Percentiles rank a stretch among this genome's conserved stretches.
Evolutionary conservation across 2,888 invertebrate genomes (phyloP).

Genomic region (Acleris holmiana): DNA sequence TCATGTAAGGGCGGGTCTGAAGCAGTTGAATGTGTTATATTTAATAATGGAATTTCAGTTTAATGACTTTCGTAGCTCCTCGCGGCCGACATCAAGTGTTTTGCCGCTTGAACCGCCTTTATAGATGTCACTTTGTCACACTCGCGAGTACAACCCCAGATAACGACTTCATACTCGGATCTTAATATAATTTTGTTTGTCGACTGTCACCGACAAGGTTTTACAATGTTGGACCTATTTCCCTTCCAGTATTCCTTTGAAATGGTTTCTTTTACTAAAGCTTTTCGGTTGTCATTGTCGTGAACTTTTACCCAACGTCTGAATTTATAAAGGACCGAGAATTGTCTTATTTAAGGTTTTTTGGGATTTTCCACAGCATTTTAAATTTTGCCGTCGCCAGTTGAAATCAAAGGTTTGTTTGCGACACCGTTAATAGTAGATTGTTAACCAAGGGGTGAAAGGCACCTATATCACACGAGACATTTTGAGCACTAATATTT

Average conservation of each 20-base stretch:
- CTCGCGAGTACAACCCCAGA: conserved; percentile 63
- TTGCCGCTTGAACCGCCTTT: conserved; percentile 68
- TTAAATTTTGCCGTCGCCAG: no score
- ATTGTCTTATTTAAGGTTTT: conserved; percentile 2
- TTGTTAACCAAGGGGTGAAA: no score
- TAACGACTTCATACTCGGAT: conserved; percentile 65
- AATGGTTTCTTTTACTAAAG: conserved; percentile 24
- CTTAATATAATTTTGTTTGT: conserved; percentile 50
- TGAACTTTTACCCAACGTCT: conserved; percentile 15
- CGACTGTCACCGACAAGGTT: conserved; percentile 47
- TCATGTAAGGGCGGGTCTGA: conserved; percentile 17
- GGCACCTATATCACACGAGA: no score
- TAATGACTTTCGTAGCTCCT: conserved; percentile 55
- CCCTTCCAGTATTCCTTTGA: conserved; percentile 25
- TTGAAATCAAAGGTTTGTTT: no score
- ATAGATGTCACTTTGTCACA: conserved; percentile 75
- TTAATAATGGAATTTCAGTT: conserved; percentile 38
- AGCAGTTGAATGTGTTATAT: conserved; percentile 28
- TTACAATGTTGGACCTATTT: conserved; percentile 33
- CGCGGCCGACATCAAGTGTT: conserved; percentile 63
- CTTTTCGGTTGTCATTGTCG: conserved; percentile 19
- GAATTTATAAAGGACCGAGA: conserved; percentile 9
- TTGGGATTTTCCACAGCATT: conserved; percentile 1
- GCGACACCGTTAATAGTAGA: no score
- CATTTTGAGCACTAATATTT: no score